phyloP scores from a whole-genome alignment of 1,140 invertebrate genomes.

The Heliothis subflexa region DNA sequence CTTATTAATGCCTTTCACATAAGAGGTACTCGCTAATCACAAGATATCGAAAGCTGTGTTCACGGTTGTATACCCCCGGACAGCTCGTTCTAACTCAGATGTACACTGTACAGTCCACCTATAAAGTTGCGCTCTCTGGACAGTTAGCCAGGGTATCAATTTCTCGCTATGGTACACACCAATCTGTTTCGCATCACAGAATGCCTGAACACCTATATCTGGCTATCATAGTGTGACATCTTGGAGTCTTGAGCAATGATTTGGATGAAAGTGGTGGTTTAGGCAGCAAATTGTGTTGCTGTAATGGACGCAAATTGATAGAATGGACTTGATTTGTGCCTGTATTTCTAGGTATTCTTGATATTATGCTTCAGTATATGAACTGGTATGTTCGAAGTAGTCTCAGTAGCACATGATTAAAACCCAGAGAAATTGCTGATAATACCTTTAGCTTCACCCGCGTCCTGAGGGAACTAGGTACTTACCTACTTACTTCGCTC shows the following conservation, averaged over 20 bases:
- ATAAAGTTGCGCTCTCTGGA: constrained; percentile 4
- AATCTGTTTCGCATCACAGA: constrained; percentile 26
- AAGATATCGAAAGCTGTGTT: constrained; percentile 1
- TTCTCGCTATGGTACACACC: neutral
- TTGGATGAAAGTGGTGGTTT: constrained; percentile 17
- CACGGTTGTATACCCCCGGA: neutral
- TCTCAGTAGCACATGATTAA: no score
- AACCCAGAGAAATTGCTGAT: no score
- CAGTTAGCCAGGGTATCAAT: constrained; percentile 3
- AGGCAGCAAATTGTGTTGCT: no score
- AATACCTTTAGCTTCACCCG: no score
- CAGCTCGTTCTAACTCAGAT: neutral
- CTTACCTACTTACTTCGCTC: no score
- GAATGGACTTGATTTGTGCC: no score
- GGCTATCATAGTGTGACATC: constrained; percentile 24
- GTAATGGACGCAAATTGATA: neutral
- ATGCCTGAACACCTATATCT: constrained; percentile 26
- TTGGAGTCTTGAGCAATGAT: neutral
- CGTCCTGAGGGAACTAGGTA: no score
- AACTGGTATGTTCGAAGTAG: no score
- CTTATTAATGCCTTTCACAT: no score
- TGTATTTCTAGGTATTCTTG: no score
- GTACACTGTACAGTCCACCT: neutral
- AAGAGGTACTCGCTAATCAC: neutral
- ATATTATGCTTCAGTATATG: no score